These are phyloP conservation scores for Lasioglossum oenotherae DNA, from an alignment of 2,888 invertebrate genomes.

Conservation along the genomic window DNA sequence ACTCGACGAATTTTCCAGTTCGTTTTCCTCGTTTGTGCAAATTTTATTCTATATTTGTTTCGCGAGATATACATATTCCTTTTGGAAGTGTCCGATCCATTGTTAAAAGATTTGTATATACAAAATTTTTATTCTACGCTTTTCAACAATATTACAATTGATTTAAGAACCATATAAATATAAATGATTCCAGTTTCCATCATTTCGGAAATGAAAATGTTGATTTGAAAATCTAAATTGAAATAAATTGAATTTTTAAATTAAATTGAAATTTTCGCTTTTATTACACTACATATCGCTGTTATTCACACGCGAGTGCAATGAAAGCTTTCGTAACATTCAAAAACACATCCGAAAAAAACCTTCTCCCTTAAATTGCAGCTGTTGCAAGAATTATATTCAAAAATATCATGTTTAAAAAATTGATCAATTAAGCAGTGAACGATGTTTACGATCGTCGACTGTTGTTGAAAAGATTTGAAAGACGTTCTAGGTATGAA, in stretches of 20 bases:
- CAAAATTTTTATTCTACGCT: background rate
- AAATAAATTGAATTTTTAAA: too few species aligned
- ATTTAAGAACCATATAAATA: too few species aligned
- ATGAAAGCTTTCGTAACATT: too few species aligned
- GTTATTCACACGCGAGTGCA: background rate
- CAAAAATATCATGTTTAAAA: background rate
- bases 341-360: too few species aligned
- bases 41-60: background rate
- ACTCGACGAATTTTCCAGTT: background rate
- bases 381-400: background rate
- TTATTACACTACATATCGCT: background rate
- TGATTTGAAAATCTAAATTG: background rate
- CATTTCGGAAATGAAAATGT: background rate
- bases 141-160: too few species aligned
- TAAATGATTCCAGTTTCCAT: too few species aligned
- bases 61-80: background rate
- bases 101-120: background rate
- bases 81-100: background rate
- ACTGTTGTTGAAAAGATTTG: background rate
- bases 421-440: background rate
- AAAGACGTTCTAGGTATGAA: background rate
- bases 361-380: background rate
- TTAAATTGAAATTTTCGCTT: background rate
- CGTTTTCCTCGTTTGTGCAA: background rate
- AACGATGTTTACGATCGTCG: background rate